Base-by-base conservation (phyloP, 2,888 invertebrate genomes). In the Tigriopus californicus region DNA sequence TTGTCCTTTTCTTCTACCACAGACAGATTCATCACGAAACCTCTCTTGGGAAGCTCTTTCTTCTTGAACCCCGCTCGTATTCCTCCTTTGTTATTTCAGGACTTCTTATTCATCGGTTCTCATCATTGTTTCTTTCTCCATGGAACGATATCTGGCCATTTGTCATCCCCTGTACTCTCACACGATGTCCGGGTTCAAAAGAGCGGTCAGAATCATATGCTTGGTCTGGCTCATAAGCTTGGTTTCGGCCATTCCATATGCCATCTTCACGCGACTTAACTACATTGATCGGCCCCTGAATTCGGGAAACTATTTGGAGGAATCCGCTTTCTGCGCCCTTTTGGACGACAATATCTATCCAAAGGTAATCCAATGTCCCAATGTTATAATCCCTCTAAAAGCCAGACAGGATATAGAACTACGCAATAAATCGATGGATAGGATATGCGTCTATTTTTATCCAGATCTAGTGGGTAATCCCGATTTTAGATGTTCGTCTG, bases 91-190 rank as follows among this genome's bases (percentile, higher is more conserved):
- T 15, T 44, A 10, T 44, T 44, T 44, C 44, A 60, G 62, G 71
- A 86, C 88, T 0, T 84, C 86, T 0, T 89, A 90, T 71, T 88
- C 87, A 1, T 90, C 90, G 1, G 86, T 90, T 53, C 73, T 91
- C 67, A 91, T 90, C 24, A 90, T 91, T 65, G 86, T 89, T 47
- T 87, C 88, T 2, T 91, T 91, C 73, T 89, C 90, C 0, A 80
- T 85, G 72, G 91, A 91, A 73, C 78, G 91, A 47, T 88, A 89
- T 74, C 73, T 90, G 64, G 90, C 90, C 40, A 90, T 91, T 67
- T 91, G 90, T 69, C 84, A 89, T 69, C 90, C 91, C 0, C 73
- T 91, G 44, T 80, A 82, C 67, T 66, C 84, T 62, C 84, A 87
- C 71, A 80, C 82, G 42, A 83, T 88, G 79, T 83, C 85, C 1